phyloP scores from a whole-genome alignment of 2,797 vertebrate species.

The Danio kyathit region DNA sequence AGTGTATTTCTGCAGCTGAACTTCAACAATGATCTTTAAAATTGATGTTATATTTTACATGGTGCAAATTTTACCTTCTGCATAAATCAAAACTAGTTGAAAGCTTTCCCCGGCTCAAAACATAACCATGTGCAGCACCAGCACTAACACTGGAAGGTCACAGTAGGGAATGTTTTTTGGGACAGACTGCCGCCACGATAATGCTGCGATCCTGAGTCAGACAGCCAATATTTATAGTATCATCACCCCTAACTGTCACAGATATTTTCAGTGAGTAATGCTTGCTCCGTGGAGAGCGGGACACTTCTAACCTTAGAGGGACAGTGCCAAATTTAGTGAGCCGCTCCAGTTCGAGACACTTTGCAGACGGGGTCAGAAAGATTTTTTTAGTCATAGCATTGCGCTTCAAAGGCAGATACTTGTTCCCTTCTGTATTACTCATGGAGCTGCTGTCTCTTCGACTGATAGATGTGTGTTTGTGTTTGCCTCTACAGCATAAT shows the following conservation, averaged over 20 bases:
- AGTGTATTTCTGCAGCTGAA: neutral
- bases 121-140: neutral
- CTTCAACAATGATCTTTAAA: neutral
- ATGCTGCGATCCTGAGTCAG: constrained; percentile 50
- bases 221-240: constrained; percentile 55
- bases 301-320: constrained; percentile 36
- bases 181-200: constrained; percentile 35
- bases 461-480: constrained; percentile 14
- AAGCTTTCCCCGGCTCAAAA: neutral
- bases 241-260: constrained; percentile 47
- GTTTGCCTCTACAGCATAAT: constrained; percentile 83
- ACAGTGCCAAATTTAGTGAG: constrained; percentile 38
- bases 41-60: neutral
- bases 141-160: constrained; percentile 16
- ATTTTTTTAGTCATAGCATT: constrained; percentile 27
- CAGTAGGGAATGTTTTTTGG: constrained; percentile 43
- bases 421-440: constrained; percentile 8
- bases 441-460: neutral
- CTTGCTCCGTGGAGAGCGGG: constrained; percentile 40
- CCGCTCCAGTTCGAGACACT: constrained; percentile 18
- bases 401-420: constrained; percentile 11
- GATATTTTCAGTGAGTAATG: constrained; percentile 51
- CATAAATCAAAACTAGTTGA: neutral
- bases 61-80: neutral
- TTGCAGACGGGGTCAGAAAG: neutral